phyloP scores from a whole-genome alignment of 2,797 vertebrate genomes.

The Halcyon smyrnensis region DNA sequence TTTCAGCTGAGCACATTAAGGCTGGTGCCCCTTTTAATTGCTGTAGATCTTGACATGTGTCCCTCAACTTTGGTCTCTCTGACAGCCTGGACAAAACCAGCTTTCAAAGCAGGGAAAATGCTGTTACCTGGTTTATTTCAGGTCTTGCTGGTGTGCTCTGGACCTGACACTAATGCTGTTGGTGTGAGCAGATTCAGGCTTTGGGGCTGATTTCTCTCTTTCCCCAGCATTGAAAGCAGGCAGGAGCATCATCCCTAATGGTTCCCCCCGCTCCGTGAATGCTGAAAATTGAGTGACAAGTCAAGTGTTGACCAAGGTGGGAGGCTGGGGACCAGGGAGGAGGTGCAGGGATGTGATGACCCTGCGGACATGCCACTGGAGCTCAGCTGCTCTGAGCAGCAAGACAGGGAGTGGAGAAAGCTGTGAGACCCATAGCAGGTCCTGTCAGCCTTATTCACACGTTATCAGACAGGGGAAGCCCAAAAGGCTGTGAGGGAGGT shows the following conservation, averaged over 20 bases:
- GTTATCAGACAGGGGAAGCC: conserved; percentile 73
- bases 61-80: background rate
- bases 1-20: conserved; percentile 49
- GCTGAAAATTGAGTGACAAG: background rate
- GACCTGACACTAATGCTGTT: rapidly evolving
- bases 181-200: background rate
- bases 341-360: background rate
- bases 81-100: background rate
- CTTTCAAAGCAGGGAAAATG: rapidly evolving
- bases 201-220: background rate
- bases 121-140: background rate
- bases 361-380: background rate
- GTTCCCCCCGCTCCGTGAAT: rapidly evolving
- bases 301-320: background rate
- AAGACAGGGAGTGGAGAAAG: conserved; percentile 21
- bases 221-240: background rate
- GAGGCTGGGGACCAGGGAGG: background rate
- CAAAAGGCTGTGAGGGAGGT: conserved; percentile 28
- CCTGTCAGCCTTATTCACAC: conserved; percentile 73
- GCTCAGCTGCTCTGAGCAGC: background rate
- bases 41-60: background rate
- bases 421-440: conserved; percentile 65
- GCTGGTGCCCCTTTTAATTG: conserved; percentile 33
- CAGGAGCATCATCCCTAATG: background rate
- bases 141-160: background rate